A percentile compares a stretch with the other conserved stretches of the same genome.
Evolutionary conservation across 1,140 invertebrate genomes (phyloP).

Genomic region (Drosophila ohnishii): DNA sequence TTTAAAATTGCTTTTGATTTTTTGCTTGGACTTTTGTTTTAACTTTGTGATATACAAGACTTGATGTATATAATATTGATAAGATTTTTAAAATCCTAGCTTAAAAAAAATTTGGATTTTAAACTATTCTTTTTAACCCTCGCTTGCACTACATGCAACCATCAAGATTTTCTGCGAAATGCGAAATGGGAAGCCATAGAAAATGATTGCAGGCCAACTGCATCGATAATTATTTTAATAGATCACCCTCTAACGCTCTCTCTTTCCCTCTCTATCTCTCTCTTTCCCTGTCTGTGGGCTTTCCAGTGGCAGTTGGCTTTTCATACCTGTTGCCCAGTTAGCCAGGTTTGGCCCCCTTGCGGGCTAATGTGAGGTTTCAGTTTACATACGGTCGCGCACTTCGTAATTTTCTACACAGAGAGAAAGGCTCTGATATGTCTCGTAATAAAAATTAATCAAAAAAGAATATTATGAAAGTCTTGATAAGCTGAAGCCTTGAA

Average conservation of each 20-base stretch:
- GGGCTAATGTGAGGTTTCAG: slow-evolving; percentile 46
- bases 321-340: slow-evolving; percentile 40
- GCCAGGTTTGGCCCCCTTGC: slow-evolving; percentile 32
- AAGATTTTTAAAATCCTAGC: no score
- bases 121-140: background rate
- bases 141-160: background rate
- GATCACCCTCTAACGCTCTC: slow-evolving; percentile 43
- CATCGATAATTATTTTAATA: slow-evolving; percentile 61
- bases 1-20: background rate
- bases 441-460: background rate
- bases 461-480: background rate
- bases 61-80: background rate
- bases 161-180: slow-evolving; percentile 42
- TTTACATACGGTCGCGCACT: slow-evolving; percentile 45
- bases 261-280: background rate
- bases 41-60: background rate
- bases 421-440: background rate
- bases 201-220: slow-evolving; percentile 55
- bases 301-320: slow-evolving; percentile 12
- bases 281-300: background rate
- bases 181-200: slow-evolving; percentile 57
- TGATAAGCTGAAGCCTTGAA: no score
- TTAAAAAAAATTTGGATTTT: no score
- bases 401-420: slow-evolving; percentile 40
- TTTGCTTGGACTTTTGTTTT: no score